Percentiles rank a stretch among this genome's conserved stretches.
Conservation (phyloP, 2,888 invertebrate species). For the Octonoba sinensis region DNA sequence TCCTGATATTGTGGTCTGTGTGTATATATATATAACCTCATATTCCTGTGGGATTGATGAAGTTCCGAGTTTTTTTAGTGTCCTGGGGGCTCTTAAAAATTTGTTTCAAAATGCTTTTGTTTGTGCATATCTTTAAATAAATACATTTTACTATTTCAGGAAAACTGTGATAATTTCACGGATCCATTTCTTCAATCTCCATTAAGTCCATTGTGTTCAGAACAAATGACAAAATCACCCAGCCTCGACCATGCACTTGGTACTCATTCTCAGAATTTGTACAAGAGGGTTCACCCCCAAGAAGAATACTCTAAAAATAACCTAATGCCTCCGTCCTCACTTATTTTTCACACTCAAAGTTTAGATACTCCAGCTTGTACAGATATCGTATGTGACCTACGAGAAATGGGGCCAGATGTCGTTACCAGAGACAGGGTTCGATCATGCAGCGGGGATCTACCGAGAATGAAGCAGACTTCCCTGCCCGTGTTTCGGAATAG, state of each 20-base stretch:
- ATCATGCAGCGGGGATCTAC: conserved; percentile 63
- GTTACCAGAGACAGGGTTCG: conserved; percentile 44
- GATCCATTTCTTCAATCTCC: conserved; percentile 41
- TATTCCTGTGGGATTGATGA: no score
- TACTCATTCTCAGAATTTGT: conserved; percentile 64
- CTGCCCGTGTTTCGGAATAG: conserved; percentile 55
- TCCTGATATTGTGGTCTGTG: no score
- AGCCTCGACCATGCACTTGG: conserved; percentile 49
- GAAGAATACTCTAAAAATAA: conserved; percentile 37
- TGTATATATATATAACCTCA: no score
- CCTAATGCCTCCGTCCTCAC: conserved; percentile 54
- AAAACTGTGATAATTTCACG: conserved; percentile 37
- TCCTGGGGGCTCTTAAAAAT: no score
- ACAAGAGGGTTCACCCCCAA: conserved; percentile 31
- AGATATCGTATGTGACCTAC: conserved; percentile 53
- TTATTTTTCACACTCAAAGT: conserved; percentile 63
- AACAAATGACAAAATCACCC: conserved; percentile 18
- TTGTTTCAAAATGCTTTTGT: no score
- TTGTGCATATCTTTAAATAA: not conserved
- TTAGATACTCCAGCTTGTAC: conserved; percentile 54
- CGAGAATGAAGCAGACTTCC: conserved; percentile 59
- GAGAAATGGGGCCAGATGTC: conserved; percentile 32
- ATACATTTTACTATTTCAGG: conserved; percentile 23
- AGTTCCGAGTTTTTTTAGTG: no score
- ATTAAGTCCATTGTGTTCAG: conserved; percentile 34